A percentile compares a stretch with the other conserved stretches of the same genome.
These are phyloP conservation scores for Elysia crispata DNA, from an alignment of 2,888 invertebrate genomes.

Conservation along the genomic window DNA sequence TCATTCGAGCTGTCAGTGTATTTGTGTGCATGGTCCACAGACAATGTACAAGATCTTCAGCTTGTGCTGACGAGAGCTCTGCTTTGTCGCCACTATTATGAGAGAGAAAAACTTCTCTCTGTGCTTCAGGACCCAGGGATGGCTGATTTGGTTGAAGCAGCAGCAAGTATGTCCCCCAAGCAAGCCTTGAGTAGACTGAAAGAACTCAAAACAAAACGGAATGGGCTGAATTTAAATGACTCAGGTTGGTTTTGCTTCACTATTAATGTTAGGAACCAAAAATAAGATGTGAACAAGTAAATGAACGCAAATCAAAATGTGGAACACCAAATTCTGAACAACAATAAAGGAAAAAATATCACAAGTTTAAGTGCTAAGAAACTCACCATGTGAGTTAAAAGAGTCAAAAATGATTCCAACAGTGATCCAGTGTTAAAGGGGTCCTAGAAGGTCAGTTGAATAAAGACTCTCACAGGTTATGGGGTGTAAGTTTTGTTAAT, in stretches of 20 bases:
- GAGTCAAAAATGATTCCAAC: no score
- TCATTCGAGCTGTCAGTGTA: no score
- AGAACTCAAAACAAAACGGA: slow-evolving; percentile 27
- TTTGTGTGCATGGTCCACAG: slow-evolving; percentile 50
- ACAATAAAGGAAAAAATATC: no score
- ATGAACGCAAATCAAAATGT: no score
- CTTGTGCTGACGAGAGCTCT: slow-evolving; percentile 64
- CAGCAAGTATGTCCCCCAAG: slow-evolving; percentile 52
- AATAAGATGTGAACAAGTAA: no score
- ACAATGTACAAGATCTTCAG: slow-evolving; percentile 65
- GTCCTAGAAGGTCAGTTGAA: no score
- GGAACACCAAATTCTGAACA: no score
- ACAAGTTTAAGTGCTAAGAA: no score
- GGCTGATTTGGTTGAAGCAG: slow-evolving; percentile 71
- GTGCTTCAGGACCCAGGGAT: slow-evolving; percentile 74
- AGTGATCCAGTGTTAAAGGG: no score
- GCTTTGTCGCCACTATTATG: slow-evolving; percentile 70
- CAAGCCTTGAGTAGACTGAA: slow-evolving; percentile 19
- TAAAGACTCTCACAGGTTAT: no score
- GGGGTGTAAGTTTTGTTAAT: no score
- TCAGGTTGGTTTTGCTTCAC: slow-evolving; percentile 14
- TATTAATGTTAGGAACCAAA: background rate
- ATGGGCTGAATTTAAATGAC: slow-evolving; percentile 9
- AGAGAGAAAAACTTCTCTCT: slow-evolving; percentile 69
- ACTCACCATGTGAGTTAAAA: no score